Evolutionary conservation across 1,140 invertebrate species (phyloP).

Genomic region (fruit fly (Drosophila melanogaster)): DNA sequence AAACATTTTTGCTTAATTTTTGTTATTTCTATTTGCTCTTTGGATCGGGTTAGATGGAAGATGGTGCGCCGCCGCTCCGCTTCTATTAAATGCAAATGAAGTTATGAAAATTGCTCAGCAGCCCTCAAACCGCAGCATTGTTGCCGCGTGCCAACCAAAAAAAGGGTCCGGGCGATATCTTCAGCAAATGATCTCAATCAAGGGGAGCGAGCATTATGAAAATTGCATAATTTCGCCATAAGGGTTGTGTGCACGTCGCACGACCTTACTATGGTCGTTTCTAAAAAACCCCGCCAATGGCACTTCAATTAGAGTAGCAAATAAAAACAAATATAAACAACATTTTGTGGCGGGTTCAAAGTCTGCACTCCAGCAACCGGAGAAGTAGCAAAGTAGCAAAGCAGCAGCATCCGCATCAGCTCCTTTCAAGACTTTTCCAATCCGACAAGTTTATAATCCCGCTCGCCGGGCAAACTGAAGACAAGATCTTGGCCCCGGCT

Average conservation of each 20-base stretch:
- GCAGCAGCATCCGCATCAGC: background rate
- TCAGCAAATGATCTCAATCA: slow-evolving; percentile 68
- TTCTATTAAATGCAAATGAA: slow-evolving; percentile 72
- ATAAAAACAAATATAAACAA: slow-evolving; percentile 76
- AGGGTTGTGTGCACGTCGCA: slow-evolving; percentile 44
- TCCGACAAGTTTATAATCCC: slow-evolving; percentile 44
- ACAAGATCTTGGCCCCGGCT: slow-evolving; percentile 43
- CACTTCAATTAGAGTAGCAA: slow-evolving; percentile 75
- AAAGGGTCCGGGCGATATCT: slow-evolving; percentile 60
- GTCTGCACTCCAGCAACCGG: slow-evolving; percentile 6
- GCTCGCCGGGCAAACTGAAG: background rate
- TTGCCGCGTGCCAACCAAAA: slow-evolving; percentile 54
- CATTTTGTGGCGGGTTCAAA: slow-evolving; percentile 37
- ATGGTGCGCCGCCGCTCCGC: background rate
- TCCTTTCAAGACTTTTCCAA: slow-evolving; percentile 21
- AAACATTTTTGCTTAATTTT: slow-evolving; percentile 48
- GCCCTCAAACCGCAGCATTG: slow-evolving; percentile 52
- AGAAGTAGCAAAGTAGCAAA: no score
- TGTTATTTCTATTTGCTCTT: slow-evolving; percentile 45
- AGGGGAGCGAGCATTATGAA: slow-evolving; percentile 67
- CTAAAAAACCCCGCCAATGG: slow-evolving; percentile 23
- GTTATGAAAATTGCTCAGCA: slow-evolving; percentile 74
- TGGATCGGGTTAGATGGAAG: background rate
- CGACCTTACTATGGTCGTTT: background rate
- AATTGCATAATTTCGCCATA: slow-evolving; percentile 73